Base-by-base conservation (phyloP, 2,797 vertebrate species). In the Nothura maculosa region DNA sequence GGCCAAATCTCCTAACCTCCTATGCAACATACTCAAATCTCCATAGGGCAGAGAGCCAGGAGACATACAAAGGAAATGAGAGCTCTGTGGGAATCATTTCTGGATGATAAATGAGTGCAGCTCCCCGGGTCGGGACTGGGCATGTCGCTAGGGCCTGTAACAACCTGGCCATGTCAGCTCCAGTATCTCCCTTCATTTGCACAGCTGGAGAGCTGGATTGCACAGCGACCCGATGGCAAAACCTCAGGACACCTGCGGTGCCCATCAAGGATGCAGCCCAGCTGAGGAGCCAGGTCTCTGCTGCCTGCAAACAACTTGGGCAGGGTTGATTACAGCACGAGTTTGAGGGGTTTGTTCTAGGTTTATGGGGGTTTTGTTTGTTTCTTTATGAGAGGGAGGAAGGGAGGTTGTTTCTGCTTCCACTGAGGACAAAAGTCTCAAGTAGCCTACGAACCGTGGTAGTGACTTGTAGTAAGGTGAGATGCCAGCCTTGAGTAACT, bases 151-250 rank as follows among this genome's bases (percentile, higher is more conserved):
- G 69, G 27, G 22, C 50, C 70, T 69, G 12, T 0, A 5, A 55
- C 0, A 1, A 87, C 18, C 60, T 50, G 43, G 27, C 5, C 28
- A 38, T 0, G 0, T 17, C 82, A 67, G 47, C 42, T 66, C 19
- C 68, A 91, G 38, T 47, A 82, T 16, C 43, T 19, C 25, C 77
- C 27, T 50, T 86, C 9, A 1, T 27, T 67, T 40, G 19, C 13
- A 24, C 14, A n/a, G 25, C 21, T 5, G 1, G 13, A 11, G 34
- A 47, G n/a, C 48, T 12, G 54, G 16, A 18, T 55, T 34, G 24
- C 24, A 24, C 0, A 7, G 13, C 1, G 32, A 87, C 32, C 40
- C 25, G 30, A 47, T 10, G n/a, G 38, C 25, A n/a, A 22, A 43
- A 34, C 40, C 40, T 85, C 48, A 55, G 55, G 2, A 4, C 32